Conservation (phyloP, 2,888 invertebrate species). For the Polyploca ridens region DNA sequence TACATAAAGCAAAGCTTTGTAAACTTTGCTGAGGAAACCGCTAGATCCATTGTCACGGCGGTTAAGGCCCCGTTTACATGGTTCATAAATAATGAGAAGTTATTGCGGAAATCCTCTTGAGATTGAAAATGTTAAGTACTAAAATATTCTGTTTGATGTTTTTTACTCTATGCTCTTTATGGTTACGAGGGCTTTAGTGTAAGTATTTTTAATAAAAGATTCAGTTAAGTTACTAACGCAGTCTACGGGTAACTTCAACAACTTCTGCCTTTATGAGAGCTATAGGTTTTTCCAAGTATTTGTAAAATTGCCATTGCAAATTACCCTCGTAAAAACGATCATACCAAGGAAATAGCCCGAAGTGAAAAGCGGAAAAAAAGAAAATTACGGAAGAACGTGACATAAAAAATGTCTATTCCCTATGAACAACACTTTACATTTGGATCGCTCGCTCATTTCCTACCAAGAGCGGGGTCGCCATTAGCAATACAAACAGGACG, state of each 20-base stretch:
- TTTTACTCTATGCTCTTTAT: background rate
- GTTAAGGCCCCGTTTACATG: constrained; percentile 33
- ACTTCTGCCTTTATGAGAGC: too few relatives aligned
- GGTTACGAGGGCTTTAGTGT: too few relatives aligned
- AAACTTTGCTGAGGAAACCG: constrained; percentile 61
- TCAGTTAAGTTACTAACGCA: too few relatives aligned
- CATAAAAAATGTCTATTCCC: constrained; percentile 18
- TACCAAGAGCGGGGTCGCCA: constrained; percentile 58
- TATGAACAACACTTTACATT: constrained; percentile 43
- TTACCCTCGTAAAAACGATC: background rate
- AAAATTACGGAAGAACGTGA: constrained; percentile 19
- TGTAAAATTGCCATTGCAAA: too few relatives aligned
- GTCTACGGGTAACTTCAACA: too few relatives aligned
- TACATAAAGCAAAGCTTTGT: constrained; percentile 52
- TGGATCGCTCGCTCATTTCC: constrained; percentile 59
- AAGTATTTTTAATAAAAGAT: too few relatives aligned
- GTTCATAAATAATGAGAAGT: constrained; percentile 18
- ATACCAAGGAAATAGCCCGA: background rate
- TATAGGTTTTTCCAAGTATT: too few relatives aligned
- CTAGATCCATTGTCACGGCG: constrained; percentile 38
- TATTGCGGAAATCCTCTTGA: background rate
- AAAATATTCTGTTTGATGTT: constrained; percentile 6
- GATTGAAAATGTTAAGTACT: constrained; percentile 4
- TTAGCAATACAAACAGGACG: constrained; percentile 73
- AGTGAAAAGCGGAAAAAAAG: constrained; percentile 3